Percentiles rank a stretch among this genome's conserved stretches.
These are phyloP conservation scores for Caenorhabditis parvicauda DNA, from an alignment of 2,888 invertebrate species.

Conservation along the genomic window DNA sequence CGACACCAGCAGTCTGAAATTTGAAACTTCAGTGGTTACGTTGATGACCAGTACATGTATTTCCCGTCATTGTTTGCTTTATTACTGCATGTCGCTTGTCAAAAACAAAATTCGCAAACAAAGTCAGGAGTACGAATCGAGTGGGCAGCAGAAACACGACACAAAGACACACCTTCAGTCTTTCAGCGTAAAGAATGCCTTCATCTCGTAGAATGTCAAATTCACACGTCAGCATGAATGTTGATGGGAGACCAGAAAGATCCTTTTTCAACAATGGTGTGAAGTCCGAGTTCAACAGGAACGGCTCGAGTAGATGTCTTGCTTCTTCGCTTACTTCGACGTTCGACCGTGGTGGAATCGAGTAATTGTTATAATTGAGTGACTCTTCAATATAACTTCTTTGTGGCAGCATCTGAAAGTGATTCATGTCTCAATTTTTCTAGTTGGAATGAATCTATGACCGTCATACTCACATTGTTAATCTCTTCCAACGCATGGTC, in stretches of 20 bases:
- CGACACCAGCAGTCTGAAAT: conserved; percentile 42
- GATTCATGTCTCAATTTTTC: not conserved
- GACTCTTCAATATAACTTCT: conserved; percentile 9
- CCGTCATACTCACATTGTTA: conserved; percentile 8
- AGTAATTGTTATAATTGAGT: conserved; percentile 16
- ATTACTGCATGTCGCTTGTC: not conserved
- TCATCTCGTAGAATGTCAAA: conserved; percentile 65
- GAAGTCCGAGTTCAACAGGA: conserved; percentile 58
- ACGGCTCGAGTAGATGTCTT: conserved; percentile 30
- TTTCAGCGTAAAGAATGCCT: conserved; percentile 62
- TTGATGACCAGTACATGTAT: too few relatives aligned
- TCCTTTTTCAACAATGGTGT: conserved; percentile 62
- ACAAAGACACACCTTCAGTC: conserved; percentile 44
- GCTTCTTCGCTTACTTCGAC: conserved; percentile 13
- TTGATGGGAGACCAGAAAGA: conserved; percentile 56
- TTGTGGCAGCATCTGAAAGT: conserved; percentile 13
- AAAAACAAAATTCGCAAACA: not conserved
- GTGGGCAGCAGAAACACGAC: not conserved
- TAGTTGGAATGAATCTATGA: not conserved
- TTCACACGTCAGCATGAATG: conserved; percentile 64
- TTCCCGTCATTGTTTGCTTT: not conserved
- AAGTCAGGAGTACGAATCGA: not conserved
- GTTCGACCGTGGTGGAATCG: conserved; percentile 10
- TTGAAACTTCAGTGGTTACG: too few relatives aligned
- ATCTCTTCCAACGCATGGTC: conserved; percentile 10